A percentile compares a stretch with the other conserved stretches of the same genome.
These are phyloP conservation scores for Trichonephila clavipes DNA, from an alignment of 1,140 invertebrate species.

Conservation along the genomic window DNA sequence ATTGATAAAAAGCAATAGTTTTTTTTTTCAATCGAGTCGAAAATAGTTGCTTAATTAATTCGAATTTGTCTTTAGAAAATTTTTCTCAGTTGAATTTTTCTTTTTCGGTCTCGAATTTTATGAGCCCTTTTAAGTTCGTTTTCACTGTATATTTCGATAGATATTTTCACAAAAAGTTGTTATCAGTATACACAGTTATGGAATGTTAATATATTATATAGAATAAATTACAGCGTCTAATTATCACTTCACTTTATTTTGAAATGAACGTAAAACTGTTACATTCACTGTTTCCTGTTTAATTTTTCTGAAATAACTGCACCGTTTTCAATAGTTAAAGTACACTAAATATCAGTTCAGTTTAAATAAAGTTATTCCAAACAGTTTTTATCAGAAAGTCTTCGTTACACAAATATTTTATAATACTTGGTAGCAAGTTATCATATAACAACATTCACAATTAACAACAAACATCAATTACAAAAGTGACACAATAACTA, in stretches of 20 bases:
- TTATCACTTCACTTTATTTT: background rate
- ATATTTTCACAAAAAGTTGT: background rate
- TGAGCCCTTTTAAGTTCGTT: background rate
- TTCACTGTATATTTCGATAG: background rate
- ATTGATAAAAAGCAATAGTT: background rate
- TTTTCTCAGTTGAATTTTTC: background rate
- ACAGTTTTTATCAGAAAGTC: background rate
- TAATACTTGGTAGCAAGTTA: background rate
- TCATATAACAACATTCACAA: background rate
- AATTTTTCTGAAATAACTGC: background rate
- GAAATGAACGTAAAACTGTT: background rate
- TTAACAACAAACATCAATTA: constrained; percentile 12
- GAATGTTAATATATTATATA: background rate
- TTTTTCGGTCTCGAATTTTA: background rate
- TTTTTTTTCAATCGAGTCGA: background rate
- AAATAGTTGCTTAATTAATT: background rate
- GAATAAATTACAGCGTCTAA: too few species aligned
- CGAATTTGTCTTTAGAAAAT: background rate
- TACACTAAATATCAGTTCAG: background rate
- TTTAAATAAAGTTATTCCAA: background rate
- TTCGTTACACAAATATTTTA: background rate
- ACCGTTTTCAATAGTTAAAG: background rate
- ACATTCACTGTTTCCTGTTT: background rate
- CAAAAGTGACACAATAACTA: background rate
- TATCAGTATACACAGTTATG: background rate